phyloP scores from a whole-genome alignment of 2,113 vertebrate genomes.

The Buteo buteo region DNA sequence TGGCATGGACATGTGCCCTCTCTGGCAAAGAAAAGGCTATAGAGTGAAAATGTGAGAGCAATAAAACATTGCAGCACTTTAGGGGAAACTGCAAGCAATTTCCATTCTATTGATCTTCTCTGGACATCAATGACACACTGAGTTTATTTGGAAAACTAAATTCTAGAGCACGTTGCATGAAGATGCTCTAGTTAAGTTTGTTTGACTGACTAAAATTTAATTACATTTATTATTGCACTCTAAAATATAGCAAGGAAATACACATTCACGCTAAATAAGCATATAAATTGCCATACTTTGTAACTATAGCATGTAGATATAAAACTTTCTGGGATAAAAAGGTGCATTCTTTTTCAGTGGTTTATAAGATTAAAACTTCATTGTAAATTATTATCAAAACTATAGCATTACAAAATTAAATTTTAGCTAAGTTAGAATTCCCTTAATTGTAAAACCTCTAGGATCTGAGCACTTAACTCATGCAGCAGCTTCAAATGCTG shows the following conservation, averaged over 20 bases:
- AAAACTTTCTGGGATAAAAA: background rate
- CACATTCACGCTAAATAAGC: background rate
- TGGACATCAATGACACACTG: slow-evolving; percentile 57
- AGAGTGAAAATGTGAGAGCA: slow-evolving; percentile 61
- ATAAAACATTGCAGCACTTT: slow-evolving; percentile 73
- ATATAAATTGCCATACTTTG: background rate
- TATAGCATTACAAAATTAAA: background rate
- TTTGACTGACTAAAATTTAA: slow-evolving; percentile 51
- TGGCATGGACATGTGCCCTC: slow-evolving; percentile 28
- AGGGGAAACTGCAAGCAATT: slow-evolving; percentile 76
- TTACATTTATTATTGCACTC: slow-evolving; percentile 26
- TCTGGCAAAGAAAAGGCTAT: slow-evolving; percentile 1
- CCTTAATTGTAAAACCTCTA: background rate
- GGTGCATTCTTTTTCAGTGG: background rate
- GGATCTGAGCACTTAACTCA: background rate
- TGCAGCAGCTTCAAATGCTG: background rate
- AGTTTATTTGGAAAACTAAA: slow-evolving; percentile 74
- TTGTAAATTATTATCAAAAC: background rate
- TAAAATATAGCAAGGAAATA: background rate
- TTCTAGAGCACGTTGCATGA: slow-evolving; percentile 42
- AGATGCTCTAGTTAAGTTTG: slow-evolving; percentile 61
- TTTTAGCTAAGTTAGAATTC: background rate
- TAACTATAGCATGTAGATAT: background rate
- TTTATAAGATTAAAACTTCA: background rate
- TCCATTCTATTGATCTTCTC: slow-evolving; percentile 75